Base-by-base conservation (phyloP, 2,888 invertebrate species). In the Acleris laterana region DNA sequence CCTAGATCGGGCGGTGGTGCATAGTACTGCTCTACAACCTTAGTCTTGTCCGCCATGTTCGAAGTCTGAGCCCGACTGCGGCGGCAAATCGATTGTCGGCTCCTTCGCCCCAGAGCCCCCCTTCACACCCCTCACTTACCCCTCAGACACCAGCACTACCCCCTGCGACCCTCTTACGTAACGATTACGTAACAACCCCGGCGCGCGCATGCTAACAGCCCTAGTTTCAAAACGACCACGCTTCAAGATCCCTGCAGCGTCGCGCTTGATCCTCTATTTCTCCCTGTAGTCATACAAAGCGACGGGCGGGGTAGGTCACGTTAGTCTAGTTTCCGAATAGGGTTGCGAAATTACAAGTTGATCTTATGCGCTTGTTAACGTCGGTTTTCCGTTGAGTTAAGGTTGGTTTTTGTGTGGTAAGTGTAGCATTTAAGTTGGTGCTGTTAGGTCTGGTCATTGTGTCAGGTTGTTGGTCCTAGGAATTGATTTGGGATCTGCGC, bases 1-100 rank as follows among this genome's bases (percentile, higher is more conserved):
- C 96, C 96, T 79, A 97, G 94, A 85, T 96, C 96, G 70, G 96
- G 96, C 77, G 97, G 97, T 76, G 96, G 95, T 81, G 95, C 88
- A 90, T 96, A 97, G 90, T 95, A 97, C 91, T 96, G 96, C 86
- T 96, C 96, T 68, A 81, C 83, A 81, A 95, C 94, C 87, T 95
- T 95, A 48, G 80, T 90, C 93, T 96, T 96, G 94, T 96, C 96
- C 90, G 96, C 96, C 95, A 96, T 96, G 84, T 77, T 90, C 82
- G 83, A 85, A 82, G 80, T 87, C 87, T 77, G 77, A 78, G 83
- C 82, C 88, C 83, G 85, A 91, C 93, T 91, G 90, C 88, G 89
- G 88, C 79, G 79, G 74, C 72, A 83, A 83, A 90, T 91, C 90
- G 90, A 90, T 90, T 88, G 85, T 76, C 79, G 78, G 79, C 82